These are phyloP conservation scores for Anguilla obscura DNA, from an alignment of 2,797 vertebrate genomes.

Conservation along the genomic window DNA sequence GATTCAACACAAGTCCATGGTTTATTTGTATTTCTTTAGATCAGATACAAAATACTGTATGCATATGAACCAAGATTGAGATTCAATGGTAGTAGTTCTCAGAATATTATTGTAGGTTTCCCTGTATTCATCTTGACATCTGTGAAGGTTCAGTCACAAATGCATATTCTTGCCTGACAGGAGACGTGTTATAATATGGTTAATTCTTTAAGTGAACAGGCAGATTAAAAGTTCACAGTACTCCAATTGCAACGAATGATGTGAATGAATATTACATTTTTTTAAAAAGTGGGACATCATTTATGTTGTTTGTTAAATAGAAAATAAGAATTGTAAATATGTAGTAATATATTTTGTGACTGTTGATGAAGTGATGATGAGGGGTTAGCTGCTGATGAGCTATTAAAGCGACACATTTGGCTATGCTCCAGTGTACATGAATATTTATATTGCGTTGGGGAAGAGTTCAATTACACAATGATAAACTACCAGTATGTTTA, in stretches of 20 bases:
- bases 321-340: background rate
- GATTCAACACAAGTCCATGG: background rate
- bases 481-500: background rate
- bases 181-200: too few relatives aligned
- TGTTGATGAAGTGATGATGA: too few relatives aligned
- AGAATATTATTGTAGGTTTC: background rate
- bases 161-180: too few relatives aligned
- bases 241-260: background rate
- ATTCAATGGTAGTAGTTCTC: background rate
- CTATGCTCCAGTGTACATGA: background rate
- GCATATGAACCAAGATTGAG: background rate
- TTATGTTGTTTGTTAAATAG: background rate
- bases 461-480: background rate
- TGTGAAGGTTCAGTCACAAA: too few relatives aligned
- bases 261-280: background rate
- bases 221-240: background rate
- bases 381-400: too few relatives aligned
- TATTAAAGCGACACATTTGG: background rate
- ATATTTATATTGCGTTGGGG: background rate
- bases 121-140: too few relatives aligned
- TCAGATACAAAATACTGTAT: background rate
- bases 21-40: background rate
- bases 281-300: too few relatives aligned
- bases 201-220: too few relatives aligned
- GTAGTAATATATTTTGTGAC: too few relatives aligned